Evolutionary conservation across 1,140 invertebrate species (phyloP), one percentile per base, ranked within the genome.

Genomic region (Drosophila tsacasi): DNA sequence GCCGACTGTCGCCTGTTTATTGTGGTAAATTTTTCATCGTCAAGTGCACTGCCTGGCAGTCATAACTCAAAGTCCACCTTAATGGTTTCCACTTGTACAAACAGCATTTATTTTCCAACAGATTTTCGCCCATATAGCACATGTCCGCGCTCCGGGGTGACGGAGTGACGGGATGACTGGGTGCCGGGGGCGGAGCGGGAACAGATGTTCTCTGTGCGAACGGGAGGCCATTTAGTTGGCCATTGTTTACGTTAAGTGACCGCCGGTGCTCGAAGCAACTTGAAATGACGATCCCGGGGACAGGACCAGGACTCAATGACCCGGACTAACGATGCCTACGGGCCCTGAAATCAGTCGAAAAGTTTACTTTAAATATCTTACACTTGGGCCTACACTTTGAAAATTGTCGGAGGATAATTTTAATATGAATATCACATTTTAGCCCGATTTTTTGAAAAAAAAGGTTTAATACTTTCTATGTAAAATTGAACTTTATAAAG

Each of bases 31-130:
- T 90, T 90, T 81, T 90, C 84, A 89, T 90, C 68, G 77, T 84
- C 85, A 90, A 89, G 63, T 80, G 72, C 72, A 83, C 50, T 77
- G 74, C 74, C 66, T 82, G 79, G 60, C 66, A 89, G 74, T 81
- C 82, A 89, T 84, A 84, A 89, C 81, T 89, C 84, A 87, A 84
- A 87, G 85, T 76, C 80, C 78, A 79, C 78, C 74, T 67, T 84
- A 90, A 90, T 89, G 84, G 78, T 64, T 71, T 83, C 76, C 76
- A 83, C 80, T 81, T 83, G 73, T 81, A 62, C 47, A 61, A 77
- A 60, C 72, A 72, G 61, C 62, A 74, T 83, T 80, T 74, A 73
- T 78, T 81, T 65, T 74, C 23, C 54, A 67, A 80, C 63, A 83
- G 80, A 77, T 80, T 83, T 77, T 71, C 30, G 49, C 74, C 52